Conservation (phyloP, 1,140 invertebrate species). For the Euura lappo region DNA sequence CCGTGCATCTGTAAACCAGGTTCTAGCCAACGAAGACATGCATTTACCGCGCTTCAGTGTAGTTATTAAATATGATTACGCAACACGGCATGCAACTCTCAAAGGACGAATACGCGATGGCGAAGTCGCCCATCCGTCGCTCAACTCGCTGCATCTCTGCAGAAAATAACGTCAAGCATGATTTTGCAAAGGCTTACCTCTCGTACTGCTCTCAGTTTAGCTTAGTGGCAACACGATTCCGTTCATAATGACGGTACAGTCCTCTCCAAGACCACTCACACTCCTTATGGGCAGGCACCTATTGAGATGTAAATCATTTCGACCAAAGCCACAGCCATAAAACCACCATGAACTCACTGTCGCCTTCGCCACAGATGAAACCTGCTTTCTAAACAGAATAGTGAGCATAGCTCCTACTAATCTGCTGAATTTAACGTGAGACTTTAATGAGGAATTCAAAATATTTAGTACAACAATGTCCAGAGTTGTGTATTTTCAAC, state of each 20-base stretch:
- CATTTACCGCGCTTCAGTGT: constrained; percentile 7
- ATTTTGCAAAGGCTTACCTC: background rate
- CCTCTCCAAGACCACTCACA: background rate
- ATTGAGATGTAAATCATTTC: background rate
- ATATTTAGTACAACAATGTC: background rate
- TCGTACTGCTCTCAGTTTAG: background rate
- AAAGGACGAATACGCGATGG: constrained; percentile 16
- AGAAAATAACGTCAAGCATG: background rate
- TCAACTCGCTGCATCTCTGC: background rate
- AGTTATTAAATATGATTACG: constrained; percentile 26
- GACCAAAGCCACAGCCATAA: background rate
- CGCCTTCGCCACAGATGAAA: background rate
- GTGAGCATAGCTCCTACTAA: background rate
- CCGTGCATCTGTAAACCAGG: background rate
- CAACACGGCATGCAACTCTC: constrained; percentile 17
- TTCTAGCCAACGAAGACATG: background rate
- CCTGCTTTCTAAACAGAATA: background rate
- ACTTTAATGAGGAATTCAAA: background rate
- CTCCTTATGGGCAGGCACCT: background rate
- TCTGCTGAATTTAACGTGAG: background rate
- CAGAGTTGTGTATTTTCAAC: background rate
- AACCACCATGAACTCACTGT: background rate
- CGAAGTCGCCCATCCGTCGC: background rate
- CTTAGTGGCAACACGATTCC: background rate
- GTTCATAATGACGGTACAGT: constrained; percentile 4